phyloP scores from a whole-genome alignment of 2,113 vertebrate species.

The Corythornis cristatus region DNA sequence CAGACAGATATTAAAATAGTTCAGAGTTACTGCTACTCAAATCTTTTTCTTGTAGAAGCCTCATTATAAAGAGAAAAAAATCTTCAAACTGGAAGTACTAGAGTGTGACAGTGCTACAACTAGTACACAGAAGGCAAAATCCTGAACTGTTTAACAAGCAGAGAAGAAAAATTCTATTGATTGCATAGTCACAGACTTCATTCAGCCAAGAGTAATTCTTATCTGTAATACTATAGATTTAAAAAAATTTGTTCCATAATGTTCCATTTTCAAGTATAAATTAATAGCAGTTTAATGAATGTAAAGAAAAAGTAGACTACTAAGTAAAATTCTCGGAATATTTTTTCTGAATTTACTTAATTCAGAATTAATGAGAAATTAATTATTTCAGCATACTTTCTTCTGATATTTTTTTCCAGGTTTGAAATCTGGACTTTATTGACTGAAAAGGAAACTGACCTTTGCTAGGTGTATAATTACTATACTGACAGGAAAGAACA shows the following conservation, averaged over 20 bases:
- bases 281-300: background rate
- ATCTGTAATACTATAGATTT: background rate
- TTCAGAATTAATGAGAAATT: background rate
- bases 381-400: background rate
- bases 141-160: background rate
- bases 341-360: background rate
- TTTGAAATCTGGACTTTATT: background rate
- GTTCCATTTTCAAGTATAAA: background rate
- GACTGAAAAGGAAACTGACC: background rate
- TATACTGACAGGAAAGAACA: background rate
- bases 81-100: background rate
- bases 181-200: background rate
- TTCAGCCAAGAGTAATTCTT: background rate
- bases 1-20: background rate
- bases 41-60: background rate
- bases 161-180: background rate
- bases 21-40: background rate
- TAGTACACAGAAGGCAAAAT: background rate
- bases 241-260: background rate
- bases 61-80: background rate
- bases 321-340: background rate
- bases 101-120: background rate
- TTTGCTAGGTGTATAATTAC: background rate
- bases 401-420: background rate
- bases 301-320: background rate